Base-by-base conservation (phyloP, 2,797 vertebrate genomes). In the Rhinophrynus dorsalis region DNA sequence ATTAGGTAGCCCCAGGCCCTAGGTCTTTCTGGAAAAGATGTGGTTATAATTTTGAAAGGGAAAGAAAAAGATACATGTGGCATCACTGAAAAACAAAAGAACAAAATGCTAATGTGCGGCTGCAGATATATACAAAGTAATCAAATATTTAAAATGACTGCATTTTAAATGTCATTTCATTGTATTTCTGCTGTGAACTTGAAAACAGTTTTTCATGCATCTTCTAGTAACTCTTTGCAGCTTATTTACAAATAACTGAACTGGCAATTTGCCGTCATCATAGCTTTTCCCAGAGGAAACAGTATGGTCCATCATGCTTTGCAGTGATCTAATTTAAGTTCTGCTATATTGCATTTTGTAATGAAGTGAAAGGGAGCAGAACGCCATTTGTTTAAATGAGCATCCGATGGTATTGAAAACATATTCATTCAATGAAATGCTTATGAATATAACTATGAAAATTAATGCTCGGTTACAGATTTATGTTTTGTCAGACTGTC, bases 221-320 rank as follows among this genome's bases (percentile, higher is more conserved):
- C 24, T 5, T 29, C 47, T 51, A 47, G 20, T 23, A 56, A 26
- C 21, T 63, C 50, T 47, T 50, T 42, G 51, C 30, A 45, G 48
- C 60, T 71, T 64, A 71, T 64, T 71, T 64, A 71, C 60, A 72
- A 72, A 72, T 65, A 72, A 72, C 60, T 65, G 68, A 65, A 72
- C 58, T 58, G 54, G 18, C 60, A 51, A 63, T 65, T 42, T 26
- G 37, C 32, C 42, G 42, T 7, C 52, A 65, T 58, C 61, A 57
- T 57, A 58, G 68, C 61, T 59, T 72, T 47, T 55, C 60, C 52
- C 44, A 51, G 44, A 42, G 51, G 60, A 72, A 48, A 44, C 29
- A 17, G 20, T 38, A 26, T 10, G 13, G 44, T 50, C 42, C 68
- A 65, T 58, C 32, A 52, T 51, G 44, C 61, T 58, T 50, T 57